Percentiles rank a stretch among this genome's conserved stretches.
Evolutionary conservation across 2,797 vertebrate genomes (phyloP).

Genomic region (Phoxinus dragarum): DNA sequence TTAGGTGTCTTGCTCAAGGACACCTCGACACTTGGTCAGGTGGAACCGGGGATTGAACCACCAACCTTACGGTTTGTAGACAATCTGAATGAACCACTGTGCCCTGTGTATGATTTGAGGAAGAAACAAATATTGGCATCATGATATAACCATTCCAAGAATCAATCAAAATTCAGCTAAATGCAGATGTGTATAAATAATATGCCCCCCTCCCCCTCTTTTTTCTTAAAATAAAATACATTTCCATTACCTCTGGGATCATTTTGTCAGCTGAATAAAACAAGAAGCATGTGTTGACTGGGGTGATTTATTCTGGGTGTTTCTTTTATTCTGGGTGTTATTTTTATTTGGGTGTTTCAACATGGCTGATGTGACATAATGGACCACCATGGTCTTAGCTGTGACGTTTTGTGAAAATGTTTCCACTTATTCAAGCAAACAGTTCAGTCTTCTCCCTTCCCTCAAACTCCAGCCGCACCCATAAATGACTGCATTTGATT

Average conservation of each 20-base stretch:
- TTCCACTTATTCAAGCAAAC: slow-evolving; percentile 44
- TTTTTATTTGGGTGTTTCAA: slow-evolving; percentile 21
- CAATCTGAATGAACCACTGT: no score
- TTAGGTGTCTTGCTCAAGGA: no score
- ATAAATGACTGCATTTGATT: slow-evolving; percentile 67
- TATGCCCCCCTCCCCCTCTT: no score
- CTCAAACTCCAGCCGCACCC: slow-evolving; percentile 63
- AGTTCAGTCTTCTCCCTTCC: slow-evolving; percentile 37
- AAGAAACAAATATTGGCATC: neutral
- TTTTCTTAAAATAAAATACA: no score
- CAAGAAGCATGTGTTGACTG: slow-evolving; percentile 1
- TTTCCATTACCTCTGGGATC: neutral
- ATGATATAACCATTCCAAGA: slow-evolving; percentile 1
- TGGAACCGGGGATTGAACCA: no score
- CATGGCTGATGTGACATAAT: slow-evolving; percentile 47
- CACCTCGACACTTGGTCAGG: no score
- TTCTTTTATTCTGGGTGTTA: slow-evolving; percentile 26
- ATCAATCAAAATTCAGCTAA: neutral
- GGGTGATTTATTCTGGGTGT: slow-evolving; percentile 17
- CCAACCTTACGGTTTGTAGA: no score
- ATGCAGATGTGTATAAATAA: neutral
- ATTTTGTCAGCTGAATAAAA: neutral
- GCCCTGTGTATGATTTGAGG: neutral
- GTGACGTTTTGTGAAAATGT: slow-evolving; percentile 48
- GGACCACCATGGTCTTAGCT: slow-evolving; percentile 41